phyloP scores from a whole-genome alignment of 2,888 invertebrate genomes.

The Drosophila dives region DNA sequence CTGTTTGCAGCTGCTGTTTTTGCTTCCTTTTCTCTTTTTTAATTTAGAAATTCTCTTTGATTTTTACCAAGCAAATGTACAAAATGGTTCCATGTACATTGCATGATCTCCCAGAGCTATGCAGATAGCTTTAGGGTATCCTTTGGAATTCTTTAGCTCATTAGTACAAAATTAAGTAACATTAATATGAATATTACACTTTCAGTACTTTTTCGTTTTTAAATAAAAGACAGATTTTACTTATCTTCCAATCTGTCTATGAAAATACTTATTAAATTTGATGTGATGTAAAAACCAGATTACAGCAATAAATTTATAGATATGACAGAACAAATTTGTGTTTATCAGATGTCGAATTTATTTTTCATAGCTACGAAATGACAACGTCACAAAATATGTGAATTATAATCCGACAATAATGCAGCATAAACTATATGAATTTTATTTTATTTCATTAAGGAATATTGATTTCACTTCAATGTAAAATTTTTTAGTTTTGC shows the following conservation, averaged over 20 bases:
- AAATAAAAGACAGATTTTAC: neutral
- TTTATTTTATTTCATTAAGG: neutral
- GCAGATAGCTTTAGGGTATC: neutral
- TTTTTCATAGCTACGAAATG: neutral
- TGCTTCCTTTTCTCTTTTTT: constrained; percentile 3
- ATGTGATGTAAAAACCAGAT: neutral
- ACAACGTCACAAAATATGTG: neutral
- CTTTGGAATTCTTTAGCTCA: neutral
- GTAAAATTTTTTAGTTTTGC: neutral
- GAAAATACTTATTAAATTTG: neutral
- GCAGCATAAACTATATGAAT: neutral
- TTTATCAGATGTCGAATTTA: neutral
- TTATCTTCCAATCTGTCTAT: neutral
- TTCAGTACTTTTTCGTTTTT: neutral
- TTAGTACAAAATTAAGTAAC: neutral
- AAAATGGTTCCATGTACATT: neutral
- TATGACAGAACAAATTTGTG: neutral
- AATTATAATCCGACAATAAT: neutral
- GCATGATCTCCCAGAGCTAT: constrained; percentile 16
- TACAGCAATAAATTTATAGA: neutral
- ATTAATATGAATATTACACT: neutral
- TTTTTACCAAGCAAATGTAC: constrained; percentile 9
- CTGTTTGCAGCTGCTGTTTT: constrained; percentile 22
- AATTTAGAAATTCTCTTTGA: constrained; percentile 37
- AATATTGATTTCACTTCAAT: neutral